phyloP scores from a whole-genome alignment of 2,888 invertebrate genomes.

The Sarcophaga carnaria region DNA sequence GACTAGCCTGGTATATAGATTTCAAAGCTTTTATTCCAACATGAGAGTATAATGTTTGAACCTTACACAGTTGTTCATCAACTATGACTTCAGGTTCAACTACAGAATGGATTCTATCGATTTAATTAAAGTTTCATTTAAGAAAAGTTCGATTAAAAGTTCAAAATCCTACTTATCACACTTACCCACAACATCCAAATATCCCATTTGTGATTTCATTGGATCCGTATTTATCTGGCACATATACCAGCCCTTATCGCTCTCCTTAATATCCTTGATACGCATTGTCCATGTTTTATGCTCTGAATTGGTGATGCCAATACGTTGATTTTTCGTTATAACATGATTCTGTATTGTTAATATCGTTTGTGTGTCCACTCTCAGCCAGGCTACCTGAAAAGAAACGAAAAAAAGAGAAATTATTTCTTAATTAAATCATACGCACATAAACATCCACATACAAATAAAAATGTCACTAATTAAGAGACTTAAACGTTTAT shows the following conservation, averaged over 20 bases:
- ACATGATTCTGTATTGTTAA: slow-evolving; percentile 94
- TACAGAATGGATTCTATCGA: too few relatives aligned
- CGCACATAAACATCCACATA: too few relatives aligned
- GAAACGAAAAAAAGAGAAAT: not conserved
- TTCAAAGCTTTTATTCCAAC: too few relatives aligned
- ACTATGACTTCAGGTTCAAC: too few relatives aligned
- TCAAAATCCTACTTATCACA: not conserved
- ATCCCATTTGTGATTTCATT: slow-evolving; percentile 88
- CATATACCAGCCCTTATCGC: slow-evolving; percentile 89
- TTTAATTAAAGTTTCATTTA: not conserved
- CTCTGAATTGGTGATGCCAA: slow-evolving; percentile 90
- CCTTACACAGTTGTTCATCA: too few relatives aligned
- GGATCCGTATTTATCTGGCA: slow-evolving; percentile 82
- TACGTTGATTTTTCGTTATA: slow-evolving; percentile 94
- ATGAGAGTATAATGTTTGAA: too few relatives aligned
- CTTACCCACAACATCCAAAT: slow-evolving; percentile 93
- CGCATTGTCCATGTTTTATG: slow-evolving; percentile 91
- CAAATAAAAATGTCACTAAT: not conserved
- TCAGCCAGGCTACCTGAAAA: slow-evolving; percentile 81
- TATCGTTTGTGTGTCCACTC: slow-evolving; percentile 91
- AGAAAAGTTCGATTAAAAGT: too few relatives aligned
- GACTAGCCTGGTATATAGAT: too few relatives aligned
- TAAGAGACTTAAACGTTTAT: not conserved
- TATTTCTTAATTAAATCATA: too few relatives aligned
- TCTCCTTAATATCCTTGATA: slow-evolving; percentile 89